Evolutionary conservation across 2,888 invertebrate genomes (phyloP).

Genomic region (Plagodis pulveraria): DNA sequence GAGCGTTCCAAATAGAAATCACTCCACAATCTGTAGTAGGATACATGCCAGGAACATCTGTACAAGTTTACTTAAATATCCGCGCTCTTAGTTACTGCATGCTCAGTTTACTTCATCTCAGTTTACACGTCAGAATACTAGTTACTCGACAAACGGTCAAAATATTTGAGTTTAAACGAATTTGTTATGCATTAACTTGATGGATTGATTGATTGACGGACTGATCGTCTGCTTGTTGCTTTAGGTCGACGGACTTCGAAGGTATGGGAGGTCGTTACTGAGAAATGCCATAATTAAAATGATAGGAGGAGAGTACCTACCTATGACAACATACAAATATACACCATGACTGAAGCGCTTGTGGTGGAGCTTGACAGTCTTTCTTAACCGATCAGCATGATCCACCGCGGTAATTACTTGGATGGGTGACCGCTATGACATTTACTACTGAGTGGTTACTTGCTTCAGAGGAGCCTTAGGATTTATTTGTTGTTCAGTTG

Average conservation of each 20-base stretch:
- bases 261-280: slow-evolving; percentile 36
- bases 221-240: slow-evolving; percentile 33
- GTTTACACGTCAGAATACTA: slow-evolving; percentile 25
- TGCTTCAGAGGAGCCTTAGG: no score
- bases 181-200: slow-evolving; percentile 33
- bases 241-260: slow-evolving; percentile 19
- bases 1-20: no score
- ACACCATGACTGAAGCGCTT: no score
- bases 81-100: slow-evolving; percentile 15
- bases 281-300: slow-evolving; percentile 44
- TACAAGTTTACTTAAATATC: slow-evolving; percentile 13
- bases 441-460: no score
- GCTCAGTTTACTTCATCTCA: slow-evolving; percentile 10
- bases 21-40: no score
- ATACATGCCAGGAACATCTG: no score
- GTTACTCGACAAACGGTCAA: slow-evolving; percentile 31
- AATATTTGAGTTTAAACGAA: slow-evolving; percentile 36
- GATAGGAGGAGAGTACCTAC: neutral
- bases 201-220: slow-evolving; percentile 33
- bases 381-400: no score
- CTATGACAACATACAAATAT: no score
- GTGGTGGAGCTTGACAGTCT: no score
- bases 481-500: no score
- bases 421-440: no score
- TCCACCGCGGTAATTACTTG: no score